Conservation (phyloP, 2,113 vertebrate genomes). For the Brachypodius melanocephalos region DNA sequence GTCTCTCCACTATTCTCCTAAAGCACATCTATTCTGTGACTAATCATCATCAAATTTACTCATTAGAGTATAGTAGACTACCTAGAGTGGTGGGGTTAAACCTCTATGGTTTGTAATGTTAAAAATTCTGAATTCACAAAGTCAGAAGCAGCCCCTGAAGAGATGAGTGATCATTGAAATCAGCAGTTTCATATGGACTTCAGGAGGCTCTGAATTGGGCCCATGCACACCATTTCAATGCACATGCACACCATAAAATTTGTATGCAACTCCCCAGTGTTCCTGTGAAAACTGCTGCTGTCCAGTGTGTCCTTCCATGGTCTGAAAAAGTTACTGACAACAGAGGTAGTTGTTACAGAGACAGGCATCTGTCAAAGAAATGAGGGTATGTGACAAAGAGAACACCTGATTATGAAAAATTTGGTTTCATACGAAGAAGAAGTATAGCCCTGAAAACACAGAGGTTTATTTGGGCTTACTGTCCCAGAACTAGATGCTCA, state of each 20-base stretch:
- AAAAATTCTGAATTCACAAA: background rate
- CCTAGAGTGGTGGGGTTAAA: background rate
- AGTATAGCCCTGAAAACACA: background rate
- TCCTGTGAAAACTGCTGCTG: background rate
- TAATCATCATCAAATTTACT: background rate
- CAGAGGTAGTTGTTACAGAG: background rate
- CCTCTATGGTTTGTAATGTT: background rate
- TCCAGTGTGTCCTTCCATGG: background rate
- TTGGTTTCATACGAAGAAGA: background rate
- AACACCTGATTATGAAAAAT: background rate
- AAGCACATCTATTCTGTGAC: background rate
- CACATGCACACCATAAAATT: background rate
- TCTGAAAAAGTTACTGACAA: background rate
- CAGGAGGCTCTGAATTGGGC: background rate
- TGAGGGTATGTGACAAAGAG: background rate
- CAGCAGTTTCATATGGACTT: background rate
- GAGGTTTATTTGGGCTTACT: background rate
- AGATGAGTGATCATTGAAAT: background rate
- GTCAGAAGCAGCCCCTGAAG: background rate
- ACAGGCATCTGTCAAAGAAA: background rate
- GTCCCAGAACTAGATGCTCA: background rate
- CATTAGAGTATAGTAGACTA: background rate
- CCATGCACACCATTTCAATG: background rate
- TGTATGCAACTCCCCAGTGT: background rate
- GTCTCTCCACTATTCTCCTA: background rate